Evolutionary conservation across 23 tunicate genomes (phyloP).

Genomic region (Pegea sp.): DNA sequence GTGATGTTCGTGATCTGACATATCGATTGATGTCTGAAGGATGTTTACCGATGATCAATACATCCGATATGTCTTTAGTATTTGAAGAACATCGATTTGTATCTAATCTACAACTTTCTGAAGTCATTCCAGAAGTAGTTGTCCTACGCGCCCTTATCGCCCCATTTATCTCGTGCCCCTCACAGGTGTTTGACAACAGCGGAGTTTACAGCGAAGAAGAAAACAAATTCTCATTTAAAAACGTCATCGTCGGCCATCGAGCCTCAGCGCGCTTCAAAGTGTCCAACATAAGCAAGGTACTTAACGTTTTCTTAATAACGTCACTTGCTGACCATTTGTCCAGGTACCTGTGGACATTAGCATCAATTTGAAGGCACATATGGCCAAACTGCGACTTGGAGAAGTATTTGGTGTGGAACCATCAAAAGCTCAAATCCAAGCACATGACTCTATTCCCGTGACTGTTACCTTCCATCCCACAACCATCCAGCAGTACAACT

Average conservation of each 20-base stretch:
- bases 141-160: not conserved
- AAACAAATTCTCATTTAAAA: conserved; percentile 53
- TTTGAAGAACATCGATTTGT: conserved; percentile 85
- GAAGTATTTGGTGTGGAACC: conserved; percentile 79
- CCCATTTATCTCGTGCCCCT: not conserved
- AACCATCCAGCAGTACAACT: conserved; percentile 63
- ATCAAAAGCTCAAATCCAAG: conserved; percentile 58
- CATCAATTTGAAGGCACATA: conserved; percentile 45
- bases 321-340: not conserved
- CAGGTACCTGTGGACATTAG: conserved; percentile 75
- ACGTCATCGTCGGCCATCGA: conserved; percentile 70
- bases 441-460: conserved; percentile 51
- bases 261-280: conserved; percentile 69
- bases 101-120: not conserved
- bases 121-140: not conserved
- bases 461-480: conserved; percentile 76
- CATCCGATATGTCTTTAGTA: conserved; percentile 23
- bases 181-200: conserved; percentile 40
- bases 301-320: not conserved
- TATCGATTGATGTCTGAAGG: conserved; percentile 85
- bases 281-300: conserved; percentile 62
- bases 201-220: conserved; percentile 83
- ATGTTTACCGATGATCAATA: conserved; percentile 86
- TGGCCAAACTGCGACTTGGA: not conserved
- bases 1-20: conserved; percentile 54